Conservation (phyloP, 2,888 invertebrate species). For the Troides helena region DNA sequence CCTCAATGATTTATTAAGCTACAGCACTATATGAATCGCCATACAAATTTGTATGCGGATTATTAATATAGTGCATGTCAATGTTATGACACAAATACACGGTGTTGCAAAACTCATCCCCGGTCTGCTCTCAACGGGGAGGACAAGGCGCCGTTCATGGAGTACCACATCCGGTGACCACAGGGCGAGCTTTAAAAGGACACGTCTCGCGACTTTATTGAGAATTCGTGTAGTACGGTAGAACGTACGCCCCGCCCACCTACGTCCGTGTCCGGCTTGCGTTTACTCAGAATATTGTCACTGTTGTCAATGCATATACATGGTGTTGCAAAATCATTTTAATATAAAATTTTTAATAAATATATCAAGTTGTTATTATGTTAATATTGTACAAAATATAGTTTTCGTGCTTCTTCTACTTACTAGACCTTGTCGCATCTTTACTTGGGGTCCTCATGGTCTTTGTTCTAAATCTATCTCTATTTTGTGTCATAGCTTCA, state of each 20-base stretch:
- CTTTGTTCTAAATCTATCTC: no score
- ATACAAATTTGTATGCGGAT: no score
- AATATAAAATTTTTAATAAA: not conserved
- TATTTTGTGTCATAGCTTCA: no score
- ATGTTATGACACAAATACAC: not conserved
- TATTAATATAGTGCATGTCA: not conserved
- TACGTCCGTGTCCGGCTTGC: constrained; percentile 42
- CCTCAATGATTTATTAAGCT: no score
- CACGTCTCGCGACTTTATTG: constrained; percentile 51
- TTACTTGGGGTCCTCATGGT: no score
- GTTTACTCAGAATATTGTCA: constrained; percentile 63
- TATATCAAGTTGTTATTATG: not conserved
- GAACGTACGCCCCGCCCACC: constrained; percentile 49
- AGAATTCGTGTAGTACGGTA: constrained; percentile 62
- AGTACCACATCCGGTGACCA: constrained; percentile 60
- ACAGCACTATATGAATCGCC: no score
- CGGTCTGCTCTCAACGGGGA: constrained; percentile 5
- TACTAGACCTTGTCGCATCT: no score
- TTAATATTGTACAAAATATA: no score
- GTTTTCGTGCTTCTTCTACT: no score
- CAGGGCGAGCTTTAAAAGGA: constrained; percentile 60
- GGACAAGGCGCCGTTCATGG: constrained; percentile 47
- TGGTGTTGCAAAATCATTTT: not conserved
- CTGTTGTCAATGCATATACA: constrained; percentile 33
- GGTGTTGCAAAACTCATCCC: not conserved